Evolutionary conservation across 92 coral and sea anemone genomes (phyloP).

Genomic region (Zoanthus solanderi): DNA sequence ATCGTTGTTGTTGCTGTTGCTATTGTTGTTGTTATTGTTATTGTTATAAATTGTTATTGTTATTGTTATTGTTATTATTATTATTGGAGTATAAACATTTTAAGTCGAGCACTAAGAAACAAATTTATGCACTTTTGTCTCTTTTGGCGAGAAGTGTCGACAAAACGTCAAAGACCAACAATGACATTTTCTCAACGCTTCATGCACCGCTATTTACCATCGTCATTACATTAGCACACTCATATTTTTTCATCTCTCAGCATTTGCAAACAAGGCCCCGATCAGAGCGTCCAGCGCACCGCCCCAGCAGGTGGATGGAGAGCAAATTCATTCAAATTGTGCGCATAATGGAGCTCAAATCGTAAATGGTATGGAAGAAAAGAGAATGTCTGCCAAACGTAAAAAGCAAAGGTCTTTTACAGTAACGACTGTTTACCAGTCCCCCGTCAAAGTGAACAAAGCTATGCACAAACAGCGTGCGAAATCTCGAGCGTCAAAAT

Average conservation of each 20-base stretch:
- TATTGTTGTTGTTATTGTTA: no score
- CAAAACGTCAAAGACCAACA: no score
- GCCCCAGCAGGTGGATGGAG: constrained; percentile 27
- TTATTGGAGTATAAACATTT: no score
- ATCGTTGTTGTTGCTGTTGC: no score
- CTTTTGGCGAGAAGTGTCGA: no score
- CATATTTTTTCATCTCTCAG: not conserved
- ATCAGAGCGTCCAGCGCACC: constrained; percentile 78
- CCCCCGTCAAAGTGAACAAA: constrained; percentile 80
- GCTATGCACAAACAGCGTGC: constrained; percentile 91
- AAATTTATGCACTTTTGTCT: no score
- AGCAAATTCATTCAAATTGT: constrained; percentile 46
- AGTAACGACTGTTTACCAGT: constrained; percentile 80
- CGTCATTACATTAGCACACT: not conserved
- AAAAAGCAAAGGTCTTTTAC: constrained; percentile 83
- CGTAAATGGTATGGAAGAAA: constrained; percentile 60
- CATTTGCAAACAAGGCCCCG: constrained; percentile 61
- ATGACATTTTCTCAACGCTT: no score
- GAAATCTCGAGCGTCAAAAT: constrained; percentile 81
- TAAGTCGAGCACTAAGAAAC: no score
- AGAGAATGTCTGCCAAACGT: constrained; percentile 48
- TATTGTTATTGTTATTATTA: no score
- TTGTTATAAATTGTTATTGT: no score
- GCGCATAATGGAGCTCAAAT: constrained; percentile 27
- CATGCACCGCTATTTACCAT: not conserved